Conservation (phyloP, 1,140 invertebrate species). For the Reticulitermes speratus region DNA sequence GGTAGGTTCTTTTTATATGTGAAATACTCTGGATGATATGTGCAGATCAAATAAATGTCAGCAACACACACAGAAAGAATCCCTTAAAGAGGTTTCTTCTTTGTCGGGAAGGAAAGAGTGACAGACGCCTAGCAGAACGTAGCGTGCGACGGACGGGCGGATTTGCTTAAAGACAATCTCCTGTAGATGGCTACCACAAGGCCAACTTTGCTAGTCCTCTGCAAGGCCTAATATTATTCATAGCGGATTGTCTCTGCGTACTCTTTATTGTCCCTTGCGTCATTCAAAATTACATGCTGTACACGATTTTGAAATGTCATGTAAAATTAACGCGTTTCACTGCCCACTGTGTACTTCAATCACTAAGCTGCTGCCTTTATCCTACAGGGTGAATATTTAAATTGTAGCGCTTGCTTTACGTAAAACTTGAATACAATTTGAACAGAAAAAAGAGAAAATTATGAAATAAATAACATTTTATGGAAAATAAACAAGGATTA, state of each 20-base stretch:
- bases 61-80: conserved; percentile 1
- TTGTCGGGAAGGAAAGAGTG: not conserved
- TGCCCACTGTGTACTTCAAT: no score
- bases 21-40: not conserved
- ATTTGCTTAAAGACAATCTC: not conserved
- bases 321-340: no score
- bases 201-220: not conserved
- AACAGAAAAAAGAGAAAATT: no score
- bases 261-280: not conserved
- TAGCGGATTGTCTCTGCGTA: not conserved
- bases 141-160: not conserved
- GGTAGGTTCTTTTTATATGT: not conserved
- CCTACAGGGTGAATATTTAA: no score
- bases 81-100: not conserved
- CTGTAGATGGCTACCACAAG: no score
- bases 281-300: no score
- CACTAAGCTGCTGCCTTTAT: no score
- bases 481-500: no score
- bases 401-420: no score
- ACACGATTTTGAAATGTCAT: no score
- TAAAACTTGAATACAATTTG: no score
- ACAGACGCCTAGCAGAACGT: not conserved
- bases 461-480: no score
- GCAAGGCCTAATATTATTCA: not conserved
- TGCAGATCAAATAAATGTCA: conserved; percentile 13